A percentile compares a stretch with the other conserved stretches of the same genome.
Evolutionary conservation across 2,888 invertebrate genomes (phyloP).

Genomic region (Pollenia griseotomentosa): DNA sequence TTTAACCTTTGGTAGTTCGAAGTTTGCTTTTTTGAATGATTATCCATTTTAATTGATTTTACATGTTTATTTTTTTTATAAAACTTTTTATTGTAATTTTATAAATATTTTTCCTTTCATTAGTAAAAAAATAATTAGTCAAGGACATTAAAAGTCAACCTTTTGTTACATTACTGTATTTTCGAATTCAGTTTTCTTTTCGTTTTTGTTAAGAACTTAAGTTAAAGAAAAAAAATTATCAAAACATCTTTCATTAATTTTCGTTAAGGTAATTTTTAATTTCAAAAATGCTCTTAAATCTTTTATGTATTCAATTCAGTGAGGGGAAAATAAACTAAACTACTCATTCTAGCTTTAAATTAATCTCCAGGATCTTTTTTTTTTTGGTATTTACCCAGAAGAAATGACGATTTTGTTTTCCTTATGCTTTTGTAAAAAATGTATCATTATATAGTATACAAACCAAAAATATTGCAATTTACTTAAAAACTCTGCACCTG

Average conservation of each 20-base stretch:
- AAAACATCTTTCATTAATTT: conserved; percentile 64
- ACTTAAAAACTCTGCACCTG: conserved; percentile 59
- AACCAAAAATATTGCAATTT: conserved; percentile 69
- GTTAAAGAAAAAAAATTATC: conserved; percentile 36
- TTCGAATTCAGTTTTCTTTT: conserved; percentile 19
- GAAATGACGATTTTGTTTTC: conserved; percentile 59
- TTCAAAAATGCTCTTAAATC: conserved; percentile 53
- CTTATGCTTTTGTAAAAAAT: conserved; percentile 5
- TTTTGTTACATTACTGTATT: conserved; percentile 12
- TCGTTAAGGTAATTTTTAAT: conserved; percentile 63
- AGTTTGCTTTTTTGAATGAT: no score
- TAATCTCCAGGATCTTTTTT: conserved; percentile 32
- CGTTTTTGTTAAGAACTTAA: not conserved
- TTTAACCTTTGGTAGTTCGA: no score
- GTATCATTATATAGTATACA: conserved; percentile 18
- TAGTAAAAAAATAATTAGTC: not conserved
- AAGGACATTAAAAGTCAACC: not conserved
- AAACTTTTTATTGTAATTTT: no score
- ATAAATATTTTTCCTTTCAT: not conserved
- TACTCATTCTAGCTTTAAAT: conserved; percentile 57
- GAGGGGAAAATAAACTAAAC: conserved; percentile 2
- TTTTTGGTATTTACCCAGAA: conserved; percentile 35
- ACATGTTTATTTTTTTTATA: no score
- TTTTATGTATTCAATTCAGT: conserved; percentile 48
- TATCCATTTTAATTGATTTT: no score